Evolutionary conservation across 2,888 invertebrate genomes (phyloP).

Genomic region (Cerastoderma edule): DNA sequence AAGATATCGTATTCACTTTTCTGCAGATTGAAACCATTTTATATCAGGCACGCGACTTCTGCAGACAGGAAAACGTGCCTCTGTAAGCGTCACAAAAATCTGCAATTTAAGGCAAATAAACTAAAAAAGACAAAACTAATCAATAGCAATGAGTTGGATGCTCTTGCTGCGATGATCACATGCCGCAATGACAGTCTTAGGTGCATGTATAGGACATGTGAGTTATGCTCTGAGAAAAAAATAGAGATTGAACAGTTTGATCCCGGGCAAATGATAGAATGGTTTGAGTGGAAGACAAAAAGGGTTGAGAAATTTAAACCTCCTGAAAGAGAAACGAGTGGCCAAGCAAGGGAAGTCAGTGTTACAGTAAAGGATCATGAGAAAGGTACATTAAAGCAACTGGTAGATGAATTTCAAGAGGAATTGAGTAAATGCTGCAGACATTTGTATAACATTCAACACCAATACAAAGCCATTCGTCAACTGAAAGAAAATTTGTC

Average conservation of each 20-base stretch:
- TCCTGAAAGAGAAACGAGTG: neutral
- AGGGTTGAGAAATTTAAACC: conserved; percentile 16
- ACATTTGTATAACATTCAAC: conserved; percentile 56
- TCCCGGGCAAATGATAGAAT: conserved; percentile 17
- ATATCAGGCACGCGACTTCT: conserved; percentile 37
- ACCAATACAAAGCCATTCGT: conserved; percentile 49
- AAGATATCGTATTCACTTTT: conserved; percentile 63
- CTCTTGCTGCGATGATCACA: conserved; percentile 12
- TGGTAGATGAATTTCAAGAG: conserved; percentile 32
- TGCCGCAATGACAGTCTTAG: conserved; percentile 23
- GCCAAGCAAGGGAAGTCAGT: conserved; percentile 16
- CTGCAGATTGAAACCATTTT: conserved; percentile 59
- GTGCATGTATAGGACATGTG: conserved; percentile 51
- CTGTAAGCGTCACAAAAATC: conserved; percentile 56
- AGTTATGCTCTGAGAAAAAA: conserved; percentile 22
- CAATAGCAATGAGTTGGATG: conserved; percentile 20
- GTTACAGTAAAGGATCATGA: conserved; percentile 34
- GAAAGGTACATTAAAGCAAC: conserved; percentile 25
- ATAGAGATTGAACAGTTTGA: conserved; percentile 5
- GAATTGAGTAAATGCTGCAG: conserved; percentile 35
- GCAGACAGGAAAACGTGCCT: conserved; percentile 59
- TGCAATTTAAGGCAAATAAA: conserved; percentile 38
- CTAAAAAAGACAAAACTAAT: conserved; percentile 27
- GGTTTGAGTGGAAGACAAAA: conserved; percentile 42
- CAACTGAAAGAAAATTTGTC: conserved; percentile 58